phyloP scores from a whole-genome alignment of 1,140 invertebrate species.

The Drosophila mauritiana region DNA sequence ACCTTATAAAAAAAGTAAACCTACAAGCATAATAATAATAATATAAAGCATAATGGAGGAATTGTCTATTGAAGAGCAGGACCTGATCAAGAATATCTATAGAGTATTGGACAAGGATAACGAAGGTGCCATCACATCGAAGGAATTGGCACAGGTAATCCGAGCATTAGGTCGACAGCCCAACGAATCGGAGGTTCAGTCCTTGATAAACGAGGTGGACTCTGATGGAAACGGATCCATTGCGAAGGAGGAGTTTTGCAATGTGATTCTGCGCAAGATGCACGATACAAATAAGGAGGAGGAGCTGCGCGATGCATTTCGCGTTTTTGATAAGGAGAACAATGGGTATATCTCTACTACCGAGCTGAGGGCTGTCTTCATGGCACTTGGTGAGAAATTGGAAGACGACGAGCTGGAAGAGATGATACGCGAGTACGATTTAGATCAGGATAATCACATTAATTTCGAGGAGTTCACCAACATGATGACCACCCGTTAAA shows the following conservation, averaged over 20 bases:
- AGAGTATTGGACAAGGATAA: slow-evolving; percentile 18
- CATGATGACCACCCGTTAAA: slow-evolving; percentile 52
- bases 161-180: slow-evolving; percentile 16
- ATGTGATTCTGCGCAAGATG: slow-evolving; percentile 28
- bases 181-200: slow-evolving; percentile 39
- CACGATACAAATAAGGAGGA: slow-evolving; percentile 12
- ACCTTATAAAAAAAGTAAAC: too few relatives aligned
- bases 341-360: slow-evolving; percentile 33
- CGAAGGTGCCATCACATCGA: slow-evolving; percentile 35
- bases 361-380: slow-evolving; percentile 90
- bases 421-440: slow-evolving; percentile 89
- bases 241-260: slow-evolving; percentile 18
- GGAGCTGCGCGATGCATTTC: slow-evolving; percentile 48
- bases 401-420: slow-evolving; percentile 53
- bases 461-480: slow-evolving; percentile 88
- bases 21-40: not conserved
- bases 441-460: slow-evolving; percentile 94
- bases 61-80: not conserved
- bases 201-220: slow-evolving; percentile 54
- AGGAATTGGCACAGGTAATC: slow-evolving; percentile 26
- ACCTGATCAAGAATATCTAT: slow-evolving; percentile 12
- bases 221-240: slow-evolving; percentile 49
- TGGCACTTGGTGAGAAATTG: slow-evolving; percentile 73
- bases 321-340: slow-evolving; percentile 40
- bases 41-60: slow-evolving; percentile 34